phyloP scores from a whole-genome alignment of 2,113 vertebrate genomes.

The Haemorhous mexicanus region DNA sequence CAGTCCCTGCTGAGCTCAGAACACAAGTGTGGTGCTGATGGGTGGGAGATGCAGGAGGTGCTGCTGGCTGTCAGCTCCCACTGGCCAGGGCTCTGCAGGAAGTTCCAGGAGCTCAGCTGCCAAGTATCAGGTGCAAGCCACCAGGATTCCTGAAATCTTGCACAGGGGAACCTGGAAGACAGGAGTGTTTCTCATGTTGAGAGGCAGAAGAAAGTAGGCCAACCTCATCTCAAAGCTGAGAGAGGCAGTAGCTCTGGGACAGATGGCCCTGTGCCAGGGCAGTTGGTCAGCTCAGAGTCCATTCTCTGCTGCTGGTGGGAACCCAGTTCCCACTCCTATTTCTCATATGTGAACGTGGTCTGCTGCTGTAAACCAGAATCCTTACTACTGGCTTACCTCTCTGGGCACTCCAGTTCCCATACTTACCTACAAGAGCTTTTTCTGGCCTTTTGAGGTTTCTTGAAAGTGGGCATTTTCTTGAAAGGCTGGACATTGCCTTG shows the following conservation, averaged over 20 bases:
- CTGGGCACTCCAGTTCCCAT: neutral
- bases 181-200: neutral
- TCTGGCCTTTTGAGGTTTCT: neutral
- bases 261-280: neutral
- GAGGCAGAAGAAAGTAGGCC: neutral
- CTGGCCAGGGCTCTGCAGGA: neutral
- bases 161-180: neutral
- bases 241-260: neutral
- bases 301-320: neutral
- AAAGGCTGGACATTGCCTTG: fast-evolving
- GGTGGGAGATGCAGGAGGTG: neutral
- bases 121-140: no score
- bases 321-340: neutral
- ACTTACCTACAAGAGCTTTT: neutral
- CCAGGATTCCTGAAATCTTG: neutral
- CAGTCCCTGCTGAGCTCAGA: neutral
- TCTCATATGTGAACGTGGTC: neutral
- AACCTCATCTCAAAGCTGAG: neutral
- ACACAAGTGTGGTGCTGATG: neutral
- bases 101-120: neutral
- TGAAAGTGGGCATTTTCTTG: neutral
- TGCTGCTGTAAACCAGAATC: neutral
- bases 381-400: neutral
- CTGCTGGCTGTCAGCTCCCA: neutral
- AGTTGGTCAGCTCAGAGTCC: neutral